Evolutionary conservation across 2,113 vertebrate genomes (phyloP), one percentile per base, ranked within the genome.

Genomic region (Andinoacara biseriatus): DNA sequence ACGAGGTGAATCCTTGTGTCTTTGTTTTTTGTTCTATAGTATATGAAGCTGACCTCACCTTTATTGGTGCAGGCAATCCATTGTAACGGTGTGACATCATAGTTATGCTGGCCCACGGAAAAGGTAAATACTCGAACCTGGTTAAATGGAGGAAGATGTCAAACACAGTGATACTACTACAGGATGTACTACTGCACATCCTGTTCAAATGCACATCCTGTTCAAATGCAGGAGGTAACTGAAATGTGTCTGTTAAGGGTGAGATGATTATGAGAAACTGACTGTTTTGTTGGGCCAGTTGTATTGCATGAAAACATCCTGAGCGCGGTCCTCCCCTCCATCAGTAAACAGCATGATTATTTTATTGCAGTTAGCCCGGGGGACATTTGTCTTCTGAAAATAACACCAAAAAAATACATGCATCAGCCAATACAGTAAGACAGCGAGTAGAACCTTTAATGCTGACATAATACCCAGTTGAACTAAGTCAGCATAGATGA

Each of bases 271-370:
- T 40, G 46, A 60, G 56, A 81, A 17, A 91, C 96, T 90, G 83
- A 99, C 98, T 77, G 98, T 99, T 91, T 98, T 98, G 83, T 99
- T 99, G 82, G 98, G 98, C 97, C 98, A 99, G 92, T 99, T 99
- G 94, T 99, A 98, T 88, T 97, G 98, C 95, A 99, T 97, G 84
- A 99, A 99, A 90, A 99, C 96, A 0, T 99, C 98, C 94, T 99
- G 98, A 57, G 99, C 98, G 0, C 98, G 95, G 87, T 99, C 98
- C 90, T 99, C 98, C 0, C 98, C 98, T 0, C 98, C 98, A 0
- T 99, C 98, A 1, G 98, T 99, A 92, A 99, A 99, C 95, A 99
- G 96, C 98, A 99, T 99, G 91, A 99, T 99, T 94, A 99, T 98
- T 95, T 99, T 99, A 93, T 99, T 99, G 93, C 98, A 99, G 95